Evolutionary conservation across 37 sponge, comb jelly and placozoan species (phyloP).

Genomic region (Oopsacas minuta): DNA sequence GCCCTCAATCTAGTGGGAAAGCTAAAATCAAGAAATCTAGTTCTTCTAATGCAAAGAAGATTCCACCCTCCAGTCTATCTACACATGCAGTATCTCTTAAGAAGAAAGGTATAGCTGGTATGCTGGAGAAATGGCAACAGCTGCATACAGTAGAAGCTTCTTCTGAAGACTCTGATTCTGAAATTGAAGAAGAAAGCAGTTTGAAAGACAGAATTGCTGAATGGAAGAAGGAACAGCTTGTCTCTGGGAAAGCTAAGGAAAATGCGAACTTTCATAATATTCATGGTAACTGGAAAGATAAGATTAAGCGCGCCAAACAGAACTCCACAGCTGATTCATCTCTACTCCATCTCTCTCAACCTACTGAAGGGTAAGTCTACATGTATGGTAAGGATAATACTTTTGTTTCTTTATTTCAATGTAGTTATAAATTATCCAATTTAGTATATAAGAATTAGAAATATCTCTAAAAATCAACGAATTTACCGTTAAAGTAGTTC

Average conservation of each 20-base stretch:
- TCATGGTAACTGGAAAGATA: slow-evolving; percentile 1
- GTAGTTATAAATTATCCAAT: not conserved
- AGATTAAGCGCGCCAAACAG: not conserved
- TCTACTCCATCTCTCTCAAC: not conserved
- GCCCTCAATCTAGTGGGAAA: not conserved
- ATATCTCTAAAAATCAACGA: not conserved
- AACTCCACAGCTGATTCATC: not conserved
- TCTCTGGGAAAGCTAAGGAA: not conserved
- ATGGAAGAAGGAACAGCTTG: slow-evolving; percentile 1
- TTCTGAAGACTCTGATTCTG: not conserved
- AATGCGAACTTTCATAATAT: slow-evolving; percentile 6
- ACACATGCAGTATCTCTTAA: not conserved
- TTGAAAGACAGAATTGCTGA: not conserved
- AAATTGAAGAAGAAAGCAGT: not conserved
- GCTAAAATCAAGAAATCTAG: not conserved
- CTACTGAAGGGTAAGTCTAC: not conserved
- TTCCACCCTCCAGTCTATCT: not conserved
- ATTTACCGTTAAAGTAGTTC: not conserved
- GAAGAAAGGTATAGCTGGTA: not conserved
- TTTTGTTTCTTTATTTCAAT: not conserved
- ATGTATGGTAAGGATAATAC: not conserved
- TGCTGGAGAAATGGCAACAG: slow-evolving; percentile 9
- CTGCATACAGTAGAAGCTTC: not conserved
- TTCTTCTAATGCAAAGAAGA: not conserved
- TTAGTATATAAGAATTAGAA: no score